Evolutionary conservation across 2,888 invertebrate genomes (phyloP), one percentile per base, ranked within the genome.

Genomic region (Pimpla rufipes): DNA sequence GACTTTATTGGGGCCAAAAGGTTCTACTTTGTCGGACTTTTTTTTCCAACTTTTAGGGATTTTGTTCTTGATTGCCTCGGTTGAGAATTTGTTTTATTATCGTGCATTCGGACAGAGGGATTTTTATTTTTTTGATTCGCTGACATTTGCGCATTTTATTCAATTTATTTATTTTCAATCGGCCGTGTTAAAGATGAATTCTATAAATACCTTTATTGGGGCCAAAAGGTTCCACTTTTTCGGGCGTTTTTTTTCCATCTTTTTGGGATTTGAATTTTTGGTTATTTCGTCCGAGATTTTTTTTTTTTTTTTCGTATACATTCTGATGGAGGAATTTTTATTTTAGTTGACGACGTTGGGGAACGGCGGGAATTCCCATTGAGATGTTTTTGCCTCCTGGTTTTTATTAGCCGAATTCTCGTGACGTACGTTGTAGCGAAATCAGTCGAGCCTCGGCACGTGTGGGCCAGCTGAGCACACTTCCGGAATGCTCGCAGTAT

Each of bases 111-210:
- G n/a, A n/a, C n/a, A n/a, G n/a, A n/a, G n/a, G n/a, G n/a, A n/a
- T n/a, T n/a, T n/a, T n/a, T n/a, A n/a, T n/a, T n/a, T n/a, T n/a
- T n/a, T n/a, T n/a, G n/a, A n/a, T n/a, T n/a, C n/a, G n/a, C n/a
- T n/a, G n/a, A n/a, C n/a, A n/a, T n/a, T n/a, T n/a, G 13, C 16
- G 21, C 16, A 40, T 62, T 73, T 37, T 13, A 1, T 52, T 1
- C 16, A 37, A 62, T 74, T 64, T 74, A 70, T 78, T 74, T 62
- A 70, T 78, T 77, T 52, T 66, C 55, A 57, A 74, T 78, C 47
- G 37, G 67, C 59, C 35, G 42, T 8, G 29, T 62, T 23, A 5
- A 45, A 68, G 6, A 79, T 79, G 18, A 42, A 47, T 83, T 55
- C 42, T 62, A 35, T 21, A 81, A 35, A 42, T 67, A 40, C 29